Conservation (phyloP, 2,113 vertebrate species). For the Mormyrus iriodes region DNA sequence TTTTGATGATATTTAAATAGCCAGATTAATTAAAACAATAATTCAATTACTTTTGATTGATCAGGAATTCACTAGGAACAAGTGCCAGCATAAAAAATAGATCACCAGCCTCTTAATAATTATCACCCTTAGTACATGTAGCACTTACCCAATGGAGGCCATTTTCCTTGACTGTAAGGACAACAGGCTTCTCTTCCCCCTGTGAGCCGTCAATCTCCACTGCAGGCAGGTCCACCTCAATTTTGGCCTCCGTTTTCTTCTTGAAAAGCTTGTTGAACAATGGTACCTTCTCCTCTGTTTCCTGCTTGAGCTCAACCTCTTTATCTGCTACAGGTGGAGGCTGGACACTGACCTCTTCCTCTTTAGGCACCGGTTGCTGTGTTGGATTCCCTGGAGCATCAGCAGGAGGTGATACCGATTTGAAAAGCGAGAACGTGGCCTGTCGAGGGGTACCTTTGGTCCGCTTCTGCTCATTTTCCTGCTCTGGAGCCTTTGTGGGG, state of each 20-base stretch:
- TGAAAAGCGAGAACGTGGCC: neutral
- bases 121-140: neutral
- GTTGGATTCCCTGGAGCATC: neutral
- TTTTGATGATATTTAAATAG: too few species aligned
- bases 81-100: too few species aligned
- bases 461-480: constrained; percentile 12
- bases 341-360: neutral
- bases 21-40: too few species aligned
- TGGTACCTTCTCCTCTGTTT: constrained; percentile 28
- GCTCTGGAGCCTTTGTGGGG: neutral
- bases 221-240: neutral
- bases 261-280: constrained; percentile 71
- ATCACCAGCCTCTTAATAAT: neutral
- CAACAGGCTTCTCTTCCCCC: neutral
- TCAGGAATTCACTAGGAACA: too few species aligned
- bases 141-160: constrained; percentile 33
- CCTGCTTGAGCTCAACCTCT: constrained; percentile 13
- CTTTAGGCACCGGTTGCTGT: neutral
- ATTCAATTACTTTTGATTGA: too few species aligned
- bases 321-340: constrained; percentile 10
- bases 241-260: constrained; percentile 53
- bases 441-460: neutral
- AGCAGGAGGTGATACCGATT: neutral
- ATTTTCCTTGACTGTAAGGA: neutral
- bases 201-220: neutral